Conservation (phyloP, 2,113 vertebrate genomes). For the Hypomesus transpacificus region DNA sequence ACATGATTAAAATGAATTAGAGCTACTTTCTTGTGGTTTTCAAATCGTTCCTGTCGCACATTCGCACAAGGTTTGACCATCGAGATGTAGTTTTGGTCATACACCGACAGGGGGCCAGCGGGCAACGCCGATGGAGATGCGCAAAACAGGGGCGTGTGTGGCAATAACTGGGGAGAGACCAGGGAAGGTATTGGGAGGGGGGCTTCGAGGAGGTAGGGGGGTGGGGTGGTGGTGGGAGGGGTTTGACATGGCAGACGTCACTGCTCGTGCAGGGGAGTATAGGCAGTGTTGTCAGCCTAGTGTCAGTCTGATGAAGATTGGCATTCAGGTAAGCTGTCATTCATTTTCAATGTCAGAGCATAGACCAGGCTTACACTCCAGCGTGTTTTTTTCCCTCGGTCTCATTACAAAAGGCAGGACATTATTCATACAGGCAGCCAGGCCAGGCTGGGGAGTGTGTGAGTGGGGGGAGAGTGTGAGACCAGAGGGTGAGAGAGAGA, state of each 20-base stretch:
- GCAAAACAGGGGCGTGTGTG: slow-evolving; percentile 48
- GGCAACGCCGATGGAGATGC: slow-evolving; percentile 38
- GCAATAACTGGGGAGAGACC: slow-evolving; percentile 32
- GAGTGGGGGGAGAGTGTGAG: slow-evolving; percentile 40
- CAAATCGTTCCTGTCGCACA: no score
- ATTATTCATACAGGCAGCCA: slow-evolving; percentile 87
- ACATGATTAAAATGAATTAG: no score
- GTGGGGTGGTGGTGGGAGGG: slow-evolving; percentile 71
- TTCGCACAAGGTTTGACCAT: no score
- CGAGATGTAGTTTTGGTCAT: background rate
- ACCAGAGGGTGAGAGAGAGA: slow-evolving; percentile 49
- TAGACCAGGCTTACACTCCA: slow-evolving; percentile 63
- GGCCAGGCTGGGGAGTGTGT: slow-evolving; percentile 73
- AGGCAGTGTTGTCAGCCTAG: slow-evolving; percentile 96
- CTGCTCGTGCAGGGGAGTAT: slow-evolving; percentile 83
- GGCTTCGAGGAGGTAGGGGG: slow-evolving; percentile 51
- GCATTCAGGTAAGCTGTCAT: slow-evolving; percentile 99
- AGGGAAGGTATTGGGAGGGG: slow-evolving; percentile 30
- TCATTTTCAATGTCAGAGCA: slow-evolving; percentile 90
- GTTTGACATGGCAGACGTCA: slow-evolving; percentile 74
- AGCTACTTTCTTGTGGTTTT: no score
- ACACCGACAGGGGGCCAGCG: slow-evolving; percentile 75
- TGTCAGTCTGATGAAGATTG: slow-evolving; percentile 99
- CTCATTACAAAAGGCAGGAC: slow-evolving; percentile 84
- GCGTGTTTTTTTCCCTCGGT: slow-evolving; percentile 70